A percentile compares a stretch with the other conserved stretches of the same genome.
These are phyloP conservation scores for Drosophila nikananu DNA, from an alignment of 1,140 invertebrate species.

Conservation along the genomic window DNA sequence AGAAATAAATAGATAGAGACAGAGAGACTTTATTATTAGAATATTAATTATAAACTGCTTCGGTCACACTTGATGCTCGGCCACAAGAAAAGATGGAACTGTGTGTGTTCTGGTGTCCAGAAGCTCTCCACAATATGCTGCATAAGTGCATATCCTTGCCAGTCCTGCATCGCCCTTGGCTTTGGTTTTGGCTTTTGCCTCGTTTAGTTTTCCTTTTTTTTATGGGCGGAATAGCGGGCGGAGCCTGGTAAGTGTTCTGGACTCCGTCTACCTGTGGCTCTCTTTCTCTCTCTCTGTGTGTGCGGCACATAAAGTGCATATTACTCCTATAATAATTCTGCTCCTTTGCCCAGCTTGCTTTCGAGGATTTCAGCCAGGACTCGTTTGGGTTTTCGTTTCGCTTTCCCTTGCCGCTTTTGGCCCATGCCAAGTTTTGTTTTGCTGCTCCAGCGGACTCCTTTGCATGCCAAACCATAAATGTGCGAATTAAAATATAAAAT, in stretches of 20 bases:
- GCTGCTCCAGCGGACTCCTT: constrained; percentile 30
- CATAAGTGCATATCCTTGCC: constrained; percentile 27
- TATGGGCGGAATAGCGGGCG: not conserved
- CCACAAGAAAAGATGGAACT: constrained; percentile 8
- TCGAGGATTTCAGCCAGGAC: constrained; percentile 41
- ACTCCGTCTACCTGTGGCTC: constrained; percentile 56
- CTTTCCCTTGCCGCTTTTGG: constrained; percentile 17
- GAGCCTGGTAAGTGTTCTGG: constrained; percentile 11
- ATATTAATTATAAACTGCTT: not conserved
- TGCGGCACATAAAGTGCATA: constrained; percentile 68
- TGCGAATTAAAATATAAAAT: constrained; percentile 75
- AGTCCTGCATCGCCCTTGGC: constrained; percentile 57
- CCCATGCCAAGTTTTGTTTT: constrained; percentile 39
- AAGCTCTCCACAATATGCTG: constrained; percentile 60
- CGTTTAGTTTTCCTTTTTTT: constrained; percentile 23
- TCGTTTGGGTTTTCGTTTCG: constrained; percentile 29
- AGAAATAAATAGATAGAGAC: too few species aligned
- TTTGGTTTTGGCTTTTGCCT: constrained; percentile 51
- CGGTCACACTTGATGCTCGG: not conserved
- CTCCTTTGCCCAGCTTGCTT: constrained; percentile 22
- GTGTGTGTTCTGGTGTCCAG: constrained; percentile 24
- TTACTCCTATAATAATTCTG: constrained; percentile 65
- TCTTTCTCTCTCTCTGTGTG: constrained; percentile 19
- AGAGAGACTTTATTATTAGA: not conserved
- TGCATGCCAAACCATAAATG: constrained; percentile 69